phyloP scores from a whole-genome alignment of 2,797 vertebrate species.

The Vultur gryphus region DNA sequence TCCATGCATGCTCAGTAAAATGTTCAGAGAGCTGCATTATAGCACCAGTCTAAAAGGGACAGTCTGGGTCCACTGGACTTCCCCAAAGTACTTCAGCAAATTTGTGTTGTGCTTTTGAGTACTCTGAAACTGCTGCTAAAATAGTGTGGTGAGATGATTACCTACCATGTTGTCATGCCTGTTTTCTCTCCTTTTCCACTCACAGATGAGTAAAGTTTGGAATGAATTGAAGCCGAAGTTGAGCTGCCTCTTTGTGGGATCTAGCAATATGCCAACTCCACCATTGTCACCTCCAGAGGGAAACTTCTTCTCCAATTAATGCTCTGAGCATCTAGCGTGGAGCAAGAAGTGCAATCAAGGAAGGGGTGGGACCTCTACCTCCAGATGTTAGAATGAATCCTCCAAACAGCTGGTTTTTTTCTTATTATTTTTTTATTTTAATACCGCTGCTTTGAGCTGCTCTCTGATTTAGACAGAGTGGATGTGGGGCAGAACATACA shows the following conservation, averaged over 20 bases:
- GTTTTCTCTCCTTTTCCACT: neutral
- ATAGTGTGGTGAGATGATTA: neutral
- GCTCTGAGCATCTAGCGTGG: neutral
- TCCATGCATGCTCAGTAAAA: neutral
- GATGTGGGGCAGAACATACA: neutral
- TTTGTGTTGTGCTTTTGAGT: neutral
- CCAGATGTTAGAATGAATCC: slow-evolving; percentile 43
- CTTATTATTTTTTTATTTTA: neutral
- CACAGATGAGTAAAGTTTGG: slow-evolving; percentile 96
- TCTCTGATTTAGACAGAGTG: slow-evolving; percentile 42
- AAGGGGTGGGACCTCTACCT: slow-evolving; percentile 26
- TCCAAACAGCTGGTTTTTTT: slow-evolving; percentile 24
- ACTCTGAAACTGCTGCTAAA: neutral
- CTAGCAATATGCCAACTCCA: slow-evolving; percentile 73
- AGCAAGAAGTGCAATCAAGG: slow-evolving; percentile 16
- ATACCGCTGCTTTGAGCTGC: slow-evolving; percentile 32
- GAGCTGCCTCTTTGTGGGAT: slow-evolving; percentile 84
- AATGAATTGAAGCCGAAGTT: slow-evolving; percentile 93
- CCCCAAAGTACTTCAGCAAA: neutral
- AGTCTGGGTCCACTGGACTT: neutral
- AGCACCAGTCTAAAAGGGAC: neutral
- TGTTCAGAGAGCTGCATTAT: neutral
- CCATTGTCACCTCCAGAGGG: slow-evolving; percentile 70
- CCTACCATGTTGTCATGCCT: neutral
- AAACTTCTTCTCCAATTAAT: slow-evolving; percentile 69